Evolutionary conservation across 2,888 invertebrate species (phyloP).

Genomic region (Smittia sp.): DNA sequence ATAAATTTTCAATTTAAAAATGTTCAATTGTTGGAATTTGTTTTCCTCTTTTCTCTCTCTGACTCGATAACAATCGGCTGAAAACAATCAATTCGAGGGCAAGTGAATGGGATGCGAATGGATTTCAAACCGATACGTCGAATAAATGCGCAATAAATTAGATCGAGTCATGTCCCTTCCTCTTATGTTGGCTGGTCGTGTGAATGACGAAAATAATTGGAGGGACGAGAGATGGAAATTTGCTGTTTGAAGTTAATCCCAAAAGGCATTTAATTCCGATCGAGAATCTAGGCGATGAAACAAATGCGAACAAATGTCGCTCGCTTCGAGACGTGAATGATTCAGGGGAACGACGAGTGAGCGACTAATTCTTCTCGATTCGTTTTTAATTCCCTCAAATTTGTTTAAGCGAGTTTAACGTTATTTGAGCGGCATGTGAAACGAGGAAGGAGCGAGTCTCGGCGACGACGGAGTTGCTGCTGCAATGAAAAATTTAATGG

Average conservation of each 20-base stretch:
- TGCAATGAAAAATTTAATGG: slow-evolving; percentile 20
- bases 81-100: slow-evolving; percentile 17
- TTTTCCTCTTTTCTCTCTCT: not conserved
- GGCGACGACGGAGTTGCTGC: not conserved
- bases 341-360: not conserved
- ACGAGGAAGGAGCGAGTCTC: not conserved
- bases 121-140: not conserved
- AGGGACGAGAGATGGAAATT: slow-evolving; percentile 13
- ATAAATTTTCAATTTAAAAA: slow-evolving; percentile 29
- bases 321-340: slow-evolving; percentile 17
- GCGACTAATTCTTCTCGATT: slow-evolving; percentile 10
- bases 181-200: slow-evolving; percentile 2
- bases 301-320: not conserved
- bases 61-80: not conserved
- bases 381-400: slow-evolving; percentile 12
- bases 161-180: slow-evolving; percentile 13
- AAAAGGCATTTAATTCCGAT: slow-evolving; percentile 14
- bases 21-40: slow-evolving; percentile 16
- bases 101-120: slow-evolving; percentile 4
- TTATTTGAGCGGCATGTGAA: slow-evolving; percentile 2
- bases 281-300: not conserved
- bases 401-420: slow-evolving; percentile 13
- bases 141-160: slow-evolving; percentile 4
- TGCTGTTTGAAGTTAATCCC: slow-evolving; percentile 25
- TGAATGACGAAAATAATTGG: slow-evolving; percentile 22